Base-by-base conservation (phyloP, 2,113 vertebrate genomes). In the Haplochromis vanheusdeni region DNA sequence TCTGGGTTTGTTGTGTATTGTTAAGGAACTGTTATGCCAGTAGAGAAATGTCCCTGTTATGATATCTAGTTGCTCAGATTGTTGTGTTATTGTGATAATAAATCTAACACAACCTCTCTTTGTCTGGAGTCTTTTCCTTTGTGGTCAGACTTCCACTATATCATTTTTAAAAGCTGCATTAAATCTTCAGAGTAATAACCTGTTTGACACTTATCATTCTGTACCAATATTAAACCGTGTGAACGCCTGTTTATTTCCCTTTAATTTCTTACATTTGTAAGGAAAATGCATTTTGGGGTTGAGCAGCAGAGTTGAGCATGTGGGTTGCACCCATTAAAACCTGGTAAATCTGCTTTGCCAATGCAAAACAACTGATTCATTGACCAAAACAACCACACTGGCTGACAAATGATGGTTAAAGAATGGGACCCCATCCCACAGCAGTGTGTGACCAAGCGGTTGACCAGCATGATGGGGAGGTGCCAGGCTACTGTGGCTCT, bases 11-110 rank as follows among this genome's bases (percentile, higher is more conserved):
- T 91, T 86, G 23, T 89, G 31, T 91, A 58, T 88, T 3, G 37
- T 90, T 68, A 73, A 81, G 70, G 86, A 89, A 17, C n/a, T 68
- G 47, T 91, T 54, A 68, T 73, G 84, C 19, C 23, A 10, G 37
- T 91, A 49, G 84, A 92, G 26, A 84, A 82, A 33, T 86, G 81
- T 77, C 81, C 75, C 70, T 86, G 91, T 91, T 80, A 52, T 88
- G 65, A 56, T 82, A 80, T 91, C 6, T 89, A 47, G 73, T 73
- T 83, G 85, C 68, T 92, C 37, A 75, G 45, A 79, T 86, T 90
- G 89, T 90, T 85, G 86, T 87, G 82, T 92, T 84, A 86, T 86
- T 82, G 91, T 89, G 81, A 65, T 70, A 94, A 90, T 94, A 95
- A 94, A 95, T 89, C 83, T 40, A 82, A 92, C 73, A 81, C 77